Conservation (phyloP, 1,140 invertebrate genomes). For the Maniola jurtina region DNA sequence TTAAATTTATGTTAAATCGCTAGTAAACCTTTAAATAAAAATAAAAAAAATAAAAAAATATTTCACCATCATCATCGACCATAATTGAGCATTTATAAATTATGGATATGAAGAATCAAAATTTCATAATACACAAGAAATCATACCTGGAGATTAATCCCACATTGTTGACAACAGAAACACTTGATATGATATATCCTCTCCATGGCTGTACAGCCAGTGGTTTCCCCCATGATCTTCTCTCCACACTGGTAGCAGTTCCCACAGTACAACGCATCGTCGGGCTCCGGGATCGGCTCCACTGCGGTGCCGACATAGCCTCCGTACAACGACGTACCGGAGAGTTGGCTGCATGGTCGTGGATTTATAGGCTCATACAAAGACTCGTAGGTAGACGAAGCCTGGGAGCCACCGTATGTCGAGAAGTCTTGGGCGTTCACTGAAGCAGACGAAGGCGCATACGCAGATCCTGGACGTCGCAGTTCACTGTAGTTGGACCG, state of each 20-base stretch:
- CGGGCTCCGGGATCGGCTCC: conserved; percentile 85
- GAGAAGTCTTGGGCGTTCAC: conserved; percentile 80
- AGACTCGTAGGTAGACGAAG: conserved; percentile 90
- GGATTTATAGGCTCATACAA: conserved; percentile 96
- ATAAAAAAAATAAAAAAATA: too few species aligned
- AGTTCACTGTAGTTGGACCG: conserved; percentile 92
- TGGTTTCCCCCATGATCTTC: conserved; percentile 96
- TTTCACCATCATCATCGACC: too few species aligned
- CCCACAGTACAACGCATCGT: conserved; percentile 87
- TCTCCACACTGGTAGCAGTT: conserved; percentile 93
- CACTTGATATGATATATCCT: conserved; percentile 97
- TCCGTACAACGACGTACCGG: conserved; percentile 86
- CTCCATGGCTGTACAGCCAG: conserved; percentile 97
- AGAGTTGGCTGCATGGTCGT: conserved; percentile 88
- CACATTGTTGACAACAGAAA: conserved; percentile 95
- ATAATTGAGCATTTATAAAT: neutral
- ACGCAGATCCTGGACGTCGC: conserved; percentile 78
- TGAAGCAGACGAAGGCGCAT: conserved; percentile 73
- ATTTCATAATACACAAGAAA: neutral
- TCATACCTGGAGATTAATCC: conserved; percentile 84
- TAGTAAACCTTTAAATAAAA: too few species aligned
- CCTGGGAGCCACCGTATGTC: conserved; percentile 83
- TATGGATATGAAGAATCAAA: too few species aligned
- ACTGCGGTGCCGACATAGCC: conserved; percentile 88
- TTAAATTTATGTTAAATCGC: too few species aligned